These are phyloP conservation scores for Zaprionus gabonicus DNA, from an alignment of 1,140 invertebrate genomes.

Conservation along the genomic window DNA sequence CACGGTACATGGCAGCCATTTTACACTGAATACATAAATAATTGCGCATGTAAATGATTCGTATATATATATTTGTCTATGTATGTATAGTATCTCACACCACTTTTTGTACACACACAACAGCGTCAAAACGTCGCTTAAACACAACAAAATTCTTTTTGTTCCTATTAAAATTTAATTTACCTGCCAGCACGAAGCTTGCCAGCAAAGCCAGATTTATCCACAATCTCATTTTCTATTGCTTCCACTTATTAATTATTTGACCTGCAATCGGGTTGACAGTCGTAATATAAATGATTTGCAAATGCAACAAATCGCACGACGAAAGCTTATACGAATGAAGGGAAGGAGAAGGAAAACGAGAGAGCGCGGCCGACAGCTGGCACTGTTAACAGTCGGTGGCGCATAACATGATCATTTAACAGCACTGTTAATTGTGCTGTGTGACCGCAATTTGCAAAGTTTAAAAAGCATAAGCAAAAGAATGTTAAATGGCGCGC, in stretches of 20 bases:
- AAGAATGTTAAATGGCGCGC: background rate
- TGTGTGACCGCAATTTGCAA: constrained; percentile 20
- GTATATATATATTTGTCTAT: background rate
- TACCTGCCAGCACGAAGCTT: constrained; percentile 58
- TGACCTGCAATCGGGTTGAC: constrained; percentile 10
- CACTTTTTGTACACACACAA: constrained; percentile 17
- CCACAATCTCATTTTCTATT: constrained; percentile 55
- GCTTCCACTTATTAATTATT: no score
- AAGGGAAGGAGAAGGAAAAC: background rate
- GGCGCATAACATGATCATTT: constrained; percentile 21
- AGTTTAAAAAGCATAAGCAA: background rate
- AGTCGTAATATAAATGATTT: constrained; percentile 17
- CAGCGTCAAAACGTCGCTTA: constrained; percentile 33
- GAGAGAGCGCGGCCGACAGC: constrained; percentile 13
- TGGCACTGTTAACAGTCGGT: constrained; percentile 21
- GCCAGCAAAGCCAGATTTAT: constrained; percentile 51
- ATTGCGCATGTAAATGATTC: background rate
- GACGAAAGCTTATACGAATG: constrained; percentile 33
- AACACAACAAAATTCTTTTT: constrained; percentile 13
- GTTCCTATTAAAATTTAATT: constrained; percentile 47
- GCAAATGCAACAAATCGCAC: constrained; percentile 17
- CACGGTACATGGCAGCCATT: constrained; percentile 68
- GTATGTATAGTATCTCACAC: constrained; percentile 14
- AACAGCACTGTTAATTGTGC: constrained; percentile 5
- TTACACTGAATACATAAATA: constrained; percentile 13